A percentile compares a stretch with the other conserved stretches of the same genome.
phyloP scores from a whole-genome alignment of 35 echinoderm and acorn worm genomes.

The Diadema setosum region DNA sequence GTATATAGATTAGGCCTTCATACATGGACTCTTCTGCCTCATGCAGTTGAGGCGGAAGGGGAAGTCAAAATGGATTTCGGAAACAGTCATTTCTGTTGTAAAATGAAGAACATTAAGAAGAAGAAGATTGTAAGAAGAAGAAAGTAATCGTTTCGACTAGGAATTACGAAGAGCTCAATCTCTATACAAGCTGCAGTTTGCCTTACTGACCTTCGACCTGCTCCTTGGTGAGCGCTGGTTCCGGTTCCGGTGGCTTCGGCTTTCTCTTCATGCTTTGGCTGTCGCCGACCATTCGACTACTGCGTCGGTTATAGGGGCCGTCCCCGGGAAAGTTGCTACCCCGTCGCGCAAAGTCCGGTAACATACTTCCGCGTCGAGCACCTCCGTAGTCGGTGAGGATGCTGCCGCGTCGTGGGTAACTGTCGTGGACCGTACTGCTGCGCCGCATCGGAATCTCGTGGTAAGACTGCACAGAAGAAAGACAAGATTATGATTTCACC shows the following conservation, averaged over 20 bases:
- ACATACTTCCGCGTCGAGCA: background rate
- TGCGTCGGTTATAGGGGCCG: background rate
- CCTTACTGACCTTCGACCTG: slow-evolving; percentile 49
- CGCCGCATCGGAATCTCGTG: background rate
- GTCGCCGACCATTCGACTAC: background rate
- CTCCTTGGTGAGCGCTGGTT: slow-evolving; percentile 54
- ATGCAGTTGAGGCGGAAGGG: too few relatives aligned
- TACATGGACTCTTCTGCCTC: background rate
- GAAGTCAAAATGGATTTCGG: too few relatives aligned
- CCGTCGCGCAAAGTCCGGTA: background rate
- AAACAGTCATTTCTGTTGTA: too few relatives aligned
- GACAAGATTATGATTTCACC: background rate
- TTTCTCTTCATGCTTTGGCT: background rate
- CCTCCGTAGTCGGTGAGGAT: background rate
- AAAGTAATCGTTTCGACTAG: background rate
- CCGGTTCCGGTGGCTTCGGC: slow-evolving; percentile 4
- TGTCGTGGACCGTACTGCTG: background rate
- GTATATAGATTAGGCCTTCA: too few relatives aligned
- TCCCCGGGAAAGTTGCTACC: background rate
- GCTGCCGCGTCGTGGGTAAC: background rate
- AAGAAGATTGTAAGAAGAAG: too few relatives aligned
- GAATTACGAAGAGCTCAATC: background rate
- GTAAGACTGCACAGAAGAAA: background rate
- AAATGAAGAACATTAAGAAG: too few relatives aligned
- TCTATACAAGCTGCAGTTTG: background rate